Evolutionary conservation across 2,797 vertebrate genomes (phyloP).

Genomic region (Graptemys geographica): DNA sequence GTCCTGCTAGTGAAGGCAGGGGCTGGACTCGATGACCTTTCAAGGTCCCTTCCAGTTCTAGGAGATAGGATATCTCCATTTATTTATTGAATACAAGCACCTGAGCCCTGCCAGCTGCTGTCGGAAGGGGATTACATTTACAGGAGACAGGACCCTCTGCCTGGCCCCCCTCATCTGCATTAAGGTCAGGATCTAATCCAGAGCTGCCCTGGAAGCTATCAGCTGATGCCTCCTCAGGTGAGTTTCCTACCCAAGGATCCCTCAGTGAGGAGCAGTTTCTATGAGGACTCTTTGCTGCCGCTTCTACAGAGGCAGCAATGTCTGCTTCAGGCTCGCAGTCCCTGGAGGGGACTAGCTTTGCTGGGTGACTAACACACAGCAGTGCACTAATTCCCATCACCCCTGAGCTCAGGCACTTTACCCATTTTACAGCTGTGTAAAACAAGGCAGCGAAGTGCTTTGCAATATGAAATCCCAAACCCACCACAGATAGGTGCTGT

Average conservation of each 20-base stretch:
- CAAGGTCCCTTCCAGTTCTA: too few relatives aligned
- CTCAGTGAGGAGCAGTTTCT: neutral
- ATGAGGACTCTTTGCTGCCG: neutral
- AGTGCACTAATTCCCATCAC: neutral
- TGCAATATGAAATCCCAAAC: neutral
- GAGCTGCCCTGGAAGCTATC: neutral
- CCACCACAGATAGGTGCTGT: neutral
- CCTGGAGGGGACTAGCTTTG: neutral
- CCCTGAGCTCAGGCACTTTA: neutral
- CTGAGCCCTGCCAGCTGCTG: neutral
- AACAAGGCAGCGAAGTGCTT: neutral
- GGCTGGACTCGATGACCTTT: too few relatives aligned
- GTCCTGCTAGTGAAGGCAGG: too few relatives aligned
- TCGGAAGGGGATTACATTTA: neutral
- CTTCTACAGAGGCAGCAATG: neutral
- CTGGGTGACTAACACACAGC: neutral
- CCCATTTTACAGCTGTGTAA: neutral
- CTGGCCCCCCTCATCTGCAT: neutral
- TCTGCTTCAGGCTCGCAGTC: neutral
- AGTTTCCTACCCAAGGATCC: neutral
- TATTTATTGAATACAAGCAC: too few relatives aligned
- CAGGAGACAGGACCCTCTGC: neutral
- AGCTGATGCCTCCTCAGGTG: neutral
- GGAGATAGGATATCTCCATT: too few relatives aligned
- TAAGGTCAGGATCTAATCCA: neutral